Base-by-base conservation (phyloP, 2,888 invertebrate genomes). In the Argyresthia albistria region DNA sequence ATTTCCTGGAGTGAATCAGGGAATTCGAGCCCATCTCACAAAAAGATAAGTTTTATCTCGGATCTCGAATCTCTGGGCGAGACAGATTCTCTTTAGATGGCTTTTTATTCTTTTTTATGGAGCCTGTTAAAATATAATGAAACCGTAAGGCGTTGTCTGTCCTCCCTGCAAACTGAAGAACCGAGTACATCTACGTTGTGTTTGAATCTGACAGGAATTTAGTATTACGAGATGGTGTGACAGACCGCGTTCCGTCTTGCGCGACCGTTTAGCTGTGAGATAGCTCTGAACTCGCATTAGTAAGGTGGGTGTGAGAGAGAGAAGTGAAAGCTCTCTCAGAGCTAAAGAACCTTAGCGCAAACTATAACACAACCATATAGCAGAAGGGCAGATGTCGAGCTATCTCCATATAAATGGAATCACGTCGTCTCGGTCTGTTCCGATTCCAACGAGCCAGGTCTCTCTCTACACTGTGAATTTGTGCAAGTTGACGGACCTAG, bases 1-100 rank as follows among this genome's bases (percentile, higher is more conserved):
- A 48, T 48, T 48, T 37, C 48, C 48, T 48, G 47, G 12, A 47
- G 14, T 35, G 48, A 48, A 14, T 48, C 37, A 25, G 8, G 48
- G 12, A 45, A 37, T 37, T 37, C 14, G 35, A 25, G 37, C 48
- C 48, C 48, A 15, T 36, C 48, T 48, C 48, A 35, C n/a, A 35
- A 36, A 45, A 46, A 16, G 46, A 50, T 53, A 46, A 16, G 50
- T 50, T 53, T 53, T 53, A 53, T 53, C 53, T 46, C 10, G 25
- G 16, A 50, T 50, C 50, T 2, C 37, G 53, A 25, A 25, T 36
- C 53, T 50, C 36, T 50, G 46, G 36, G 10, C 43, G 45, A 14
- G 53, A 53, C 25, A 43, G 43, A 49, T 53, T 25, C 49, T 16
- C 35, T 25, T 47, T 35, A n/a, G 47, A 47, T 47, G 35, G 47